Evolutionary conservation across 1,140 invertebrate species (phyloP), one percentile per base, ranked within the genome.

Genomic region (Idris sp.): DNA sequence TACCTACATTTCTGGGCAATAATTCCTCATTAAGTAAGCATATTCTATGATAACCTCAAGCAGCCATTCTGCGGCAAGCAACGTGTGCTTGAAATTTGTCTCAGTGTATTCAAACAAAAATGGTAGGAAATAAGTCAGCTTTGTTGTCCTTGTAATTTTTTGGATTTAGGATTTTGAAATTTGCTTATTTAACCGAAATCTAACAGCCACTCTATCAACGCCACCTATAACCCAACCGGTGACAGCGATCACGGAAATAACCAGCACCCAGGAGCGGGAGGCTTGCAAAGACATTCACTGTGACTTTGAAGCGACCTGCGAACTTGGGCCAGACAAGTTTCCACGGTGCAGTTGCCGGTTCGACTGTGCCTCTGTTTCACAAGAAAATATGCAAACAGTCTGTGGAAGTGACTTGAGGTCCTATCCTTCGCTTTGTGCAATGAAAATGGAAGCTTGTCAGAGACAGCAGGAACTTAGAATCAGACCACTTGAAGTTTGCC

Each of bases 401-500:
- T 97, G 96, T 83, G 95, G 93, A 1, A 95, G 92, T 26, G 95
- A 98, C 84, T 90, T 94, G 48, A 89, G 90, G 58, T 91, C 93
- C 28, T 97, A 97, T 80, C 88, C 91, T 2, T 96, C 93, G 62
- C 89, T 94, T 54, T 97, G 96, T 82, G 92, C 93, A 10, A 95
- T 97, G 93, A 92, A 92, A 79, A 93, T 93, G 89, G 92, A 95
- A 76, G 93, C 94, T 4, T 98, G 96, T 85, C 91, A 94, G 67
- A 90, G 92, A 65, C 94, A 96, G 83, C 91, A 92, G 53, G 94
- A 96, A 78, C 90, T 97, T 14, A 89, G 94, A 69, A 88, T 93
- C 35, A 87, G 93, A 69, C 93, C 94, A 0, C 86, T 95, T 73
- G 93, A 94, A 79, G 89, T 95, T 35, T 96, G 94, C 84, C 91